A percentile compares a stretch with the other conserved stretches of the same genome.
Evolutionary conservation across 2,113 vertebrate species (phyloP).

Genomic region (Malurus melanocephalus): DNA sequence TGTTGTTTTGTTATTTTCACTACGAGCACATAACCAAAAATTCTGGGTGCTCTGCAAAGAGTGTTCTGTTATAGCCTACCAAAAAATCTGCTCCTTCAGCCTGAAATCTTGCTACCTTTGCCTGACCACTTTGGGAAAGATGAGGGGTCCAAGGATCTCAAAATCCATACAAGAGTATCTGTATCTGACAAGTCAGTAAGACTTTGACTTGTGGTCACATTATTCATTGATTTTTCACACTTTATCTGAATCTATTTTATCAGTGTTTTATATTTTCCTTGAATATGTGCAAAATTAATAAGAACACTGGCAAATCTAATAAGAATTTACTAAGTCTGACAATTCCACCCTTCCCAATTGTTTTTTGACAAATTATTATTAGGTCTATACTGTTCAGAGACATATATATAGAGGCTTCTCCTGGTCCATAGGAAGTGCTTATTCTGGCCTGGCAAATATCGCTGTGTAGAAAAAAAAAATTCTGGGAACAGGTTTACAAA

Average conservation of each 20-base stretch:
- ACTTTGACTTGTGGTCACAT: neutral
- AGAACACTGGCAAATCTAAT: neutral
- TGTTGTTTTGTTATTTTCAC: neutral
- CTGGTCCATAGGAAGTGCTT: neutral
- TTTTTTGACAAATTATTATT: neutral
- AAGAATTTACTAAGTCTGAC: neutral
- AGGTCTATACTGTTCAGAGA: neutral
- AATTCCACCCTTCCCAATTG: neutral
- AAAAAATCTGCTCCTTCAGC: neutral
- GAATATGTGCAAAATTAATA: neutral
- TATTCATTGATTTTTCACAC: neutral
- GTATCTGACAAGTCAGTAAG: neutral
- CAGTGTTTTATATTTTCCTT: neutral
- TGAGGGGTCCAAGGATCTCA: neutral
- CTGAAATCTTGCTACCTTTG: neutral
- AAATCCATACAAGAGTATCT: neutral
- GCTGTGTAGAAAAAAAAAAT: neutral
- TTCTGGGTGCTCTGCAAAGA: neutral
- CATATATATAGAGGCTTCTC: neutral
- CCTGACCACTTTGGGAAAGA: neutral
- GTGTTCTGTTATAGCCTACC: neutral
- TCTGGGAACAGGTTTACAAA: neutral
- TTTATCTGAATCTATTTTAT: neutral
- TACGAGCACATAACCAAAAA: neutral
- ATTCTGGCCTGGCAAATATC: neutral